A percentile compares a stretch with the other conserved stretches of the same genome.
Evolutionary conservation across 2,888 invertebrate species (phyloP).

Genomic region (Sminthurinus aureus): DNA sequence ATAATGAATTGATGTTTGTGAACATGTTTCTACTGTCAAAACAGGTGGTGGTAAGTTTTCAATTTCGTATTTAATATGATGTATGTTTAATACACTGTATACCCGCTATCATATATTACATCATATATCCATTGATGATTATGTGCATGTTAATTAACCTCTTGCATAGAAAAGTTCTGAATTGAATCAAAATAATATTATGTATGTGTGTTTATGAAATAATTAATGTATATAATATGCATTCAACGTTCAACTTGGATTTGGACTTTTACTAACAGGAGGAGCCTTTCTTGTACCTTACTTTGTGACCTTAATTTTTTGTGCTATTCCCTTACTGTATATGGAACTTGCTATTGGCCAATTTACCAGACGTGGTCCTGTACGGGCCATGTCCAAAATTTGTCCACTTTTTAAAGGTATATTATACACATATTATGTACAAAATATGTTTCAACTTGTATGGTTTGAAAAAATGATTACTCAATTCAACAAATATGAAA

Average conservation of each 20-base stretch:
- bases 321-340: slow-evolving; percentile 90
- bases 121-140: neutral
- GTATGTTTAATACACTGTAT: too few species aligned
- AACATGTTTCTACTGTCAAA: slow-evolving; percentile 3
- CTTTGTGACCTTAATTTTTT: slow-evolving; percentile 87
- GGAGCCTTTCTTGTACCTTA: slow-evolving; percentile 96
- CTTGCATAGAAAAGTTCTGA: neutral
- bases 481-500: neutral
- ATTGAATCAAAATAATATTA: neutral
- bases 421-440: slow-evolving; percentile 36
- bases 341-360: slow-evolving; percentile 95
- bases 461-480: neutral
- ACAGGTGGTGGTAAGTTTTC: slow-evolving; percentile 26
- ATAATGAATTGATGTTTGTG: neutral
- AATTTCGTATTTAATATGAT: too few species aligned
- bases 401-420: slow-evolving; percentile 92
- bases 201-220: neutral
- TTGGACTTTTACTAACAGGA: slow-evolving; percentile 64
- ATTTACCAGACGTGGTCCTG: slow-evolving; percentile 89
- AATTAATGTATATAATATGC: neutral
- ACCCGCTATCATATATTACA: too few species aligned
- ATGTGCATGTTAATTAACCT: neutral
- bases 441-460: neutral
- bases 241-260: neutral
- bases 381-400: slow-evolving; percentile 88